These are phyloP conservation scores for Haemorhous mexicanus DNA, from an alignment of 2,113 vertebrate genomes.

Conservation along the genomic window DNA sequence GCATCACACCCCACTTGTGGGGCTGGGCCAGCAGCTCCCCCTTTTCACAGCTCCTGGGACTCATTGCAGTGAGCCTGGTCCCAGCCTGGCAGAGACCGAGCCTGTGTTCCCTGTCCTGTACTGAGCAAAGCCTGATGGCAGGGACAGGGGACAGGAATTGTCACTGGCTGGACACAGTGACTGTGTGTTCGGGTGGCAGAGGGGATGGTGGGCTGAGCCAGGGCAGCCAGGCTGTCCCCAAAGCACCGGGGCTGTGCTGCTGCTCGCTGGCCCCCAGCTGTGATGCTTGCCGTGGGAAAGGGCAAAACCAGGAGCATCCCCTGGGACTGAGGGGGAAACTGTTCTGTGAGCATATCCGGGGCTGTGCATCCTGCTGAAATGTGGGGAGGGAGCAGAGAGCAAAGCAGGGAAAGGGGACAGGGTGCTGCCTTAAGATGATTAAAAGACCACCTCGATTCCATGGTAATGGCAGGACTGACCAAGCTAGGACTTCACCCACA, in stretches of 20 bases:
- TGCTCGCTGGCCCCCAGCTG: not conserved
- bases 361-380: not conserved
- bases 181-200: not conserved
- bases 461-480: rapidly evolving
- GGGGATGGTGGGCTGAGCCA: not conserved
- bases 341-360: not conserved
- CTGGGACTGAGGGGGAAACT: not conserved
- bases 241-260: not conserved
- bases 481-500: not conserved
- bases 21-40: not conserved
- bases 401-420: not conserved
- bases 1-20: not conserved
- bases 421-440: not conserved
- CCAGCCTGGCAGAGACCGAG: not conserved
- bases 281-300: not conserved
- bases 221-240: not conserved
- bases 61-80: not conserved
- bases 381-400: not conserved
- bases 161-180: rapidly evolving
- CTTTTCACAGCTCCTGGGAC: not conserved
- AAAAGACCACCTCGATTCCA: not conserved
- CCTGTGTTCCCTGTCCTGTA: not conserved
- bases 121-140: not conserved
- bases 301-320: not conserved
- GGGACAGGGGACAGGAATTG: not conserved